Evolutionary conservation across 2,113 vertebrate genomes (phyloP).

Genomic region (Rana temporaria): DNA sequence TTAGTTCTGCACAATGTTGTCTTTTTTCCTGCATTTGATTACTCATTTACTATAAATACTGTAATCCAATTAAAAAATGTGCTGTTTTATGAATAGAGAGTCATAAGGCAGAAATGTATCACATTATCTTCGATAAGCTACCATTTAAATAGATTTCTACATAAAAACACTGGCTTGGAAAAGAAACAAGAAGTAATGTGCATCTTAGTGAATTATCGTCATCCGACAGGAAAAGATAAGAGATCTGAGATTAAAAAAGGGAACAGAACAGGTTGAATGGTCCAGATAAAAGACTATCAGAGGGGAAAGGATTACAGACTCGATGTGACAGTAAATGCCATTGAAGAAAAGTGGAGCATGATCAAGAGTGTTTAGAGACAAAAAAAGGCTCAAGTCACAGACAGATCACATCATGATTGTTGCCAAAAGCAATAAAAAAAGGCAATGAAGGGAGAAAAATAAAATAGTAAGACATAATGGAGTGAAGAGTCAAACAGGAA

Average conservation of each 20-base stretch:
- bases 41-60: background rate
- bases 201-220: conserved; percentile 27
- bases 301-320: conserved; percentile 12
- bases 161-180: background rate
- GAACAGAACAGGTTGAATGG: conserved; percentile 4
- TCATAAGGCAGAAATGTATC: background rate
- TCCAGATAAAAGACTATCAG: conserved; percentile 25
- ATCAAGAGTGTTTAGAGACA: conserved; percentile 32
- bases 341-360: conserved; percentile 24
- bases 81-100: background rate
- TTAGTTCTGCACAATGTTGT: too few species aligned
- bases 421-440: conserved; percentile 9
- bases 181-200: conserved; percentile 15
- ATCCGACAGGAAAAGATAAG: background rate
- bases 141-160: conserved; percentile 1
- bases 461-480: conserved; percentile 30
- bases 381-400: conserved; percentile 1
- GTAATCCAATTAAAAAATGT: background rate
- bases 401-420: background rate
- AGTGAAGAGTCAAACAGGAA: background rate
- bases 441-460: conserved; percentile 8
- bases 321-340: conserved; percentile 24
- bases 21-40: background rate
- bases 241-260: conserved; percentile 21
- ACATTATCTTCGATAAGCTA: background rate